Conservation (phyloP, 1,140 invertebrate genomes). For the Contarinia nasturtii region DNA sequence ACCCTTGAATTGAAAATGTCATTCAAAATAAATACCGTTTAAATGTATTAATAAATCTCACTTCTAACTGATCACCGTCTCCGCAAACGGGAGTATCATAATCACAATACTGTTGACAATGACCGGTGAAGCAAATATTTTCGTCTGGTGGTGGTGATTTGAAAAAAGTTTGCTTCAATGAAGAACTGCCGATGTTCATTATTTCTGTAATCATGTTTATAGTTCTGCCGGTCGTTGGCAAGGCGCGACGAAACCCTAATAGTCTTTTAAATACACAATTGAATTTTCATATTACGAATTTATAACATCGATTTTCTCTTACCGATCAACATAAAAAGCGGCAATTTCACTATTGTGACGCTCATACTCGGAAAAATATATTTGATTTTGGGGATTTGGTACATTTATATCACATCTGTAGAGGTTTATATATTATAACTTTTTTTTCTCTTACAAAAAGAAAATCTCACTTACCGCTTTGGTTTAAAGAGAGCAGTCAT, state of each 20-base stretch:
- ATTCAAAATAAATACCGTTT: background rate
- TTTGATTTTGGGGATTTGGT: too few species aligned
- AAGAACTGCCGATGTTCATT: conserved; percentile 62
- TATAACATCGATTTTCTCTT: too few species aligned
- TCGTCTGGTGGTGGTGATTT: conserved; percentile 52
- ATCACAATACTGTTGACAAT: conserved; percentile 93
- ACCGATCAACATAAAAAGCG: conserved; percentile 1
- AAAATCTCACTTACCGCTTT: too few species aligned
- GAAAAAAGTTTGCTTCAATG: conserved; percentile 78
- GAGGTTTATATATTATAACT: too few species aligned
- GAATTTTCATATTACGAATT: too few species aligned
- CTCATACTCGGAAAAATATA: background rate
- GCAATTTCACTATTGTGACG: background rate
- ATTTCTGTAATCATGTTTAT: conserved; percentile 79
- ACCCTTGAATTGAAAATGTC: too few species aligned
- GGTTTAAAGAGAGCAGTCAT: background rate
- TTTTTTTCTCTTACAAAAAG: background rate
- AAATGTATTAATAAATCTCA: too few species aligned
- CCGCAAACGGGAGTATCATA: conserved; percentile 89
- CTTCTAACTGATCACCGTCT: conserved; percentile 17
- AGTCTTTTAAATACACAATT: too few species aligned
- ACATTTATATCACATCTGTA: too few species aligned
- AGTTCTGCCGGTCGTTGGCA: conserved; percentile 67
- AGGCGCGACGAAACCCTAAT: conserved; percentile 62
- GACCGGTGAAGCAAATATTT: conserved; percentile 71